Conservation (phyloP, 2,113 vertebrate species). For the Colistium nudipinnis region DNA sequence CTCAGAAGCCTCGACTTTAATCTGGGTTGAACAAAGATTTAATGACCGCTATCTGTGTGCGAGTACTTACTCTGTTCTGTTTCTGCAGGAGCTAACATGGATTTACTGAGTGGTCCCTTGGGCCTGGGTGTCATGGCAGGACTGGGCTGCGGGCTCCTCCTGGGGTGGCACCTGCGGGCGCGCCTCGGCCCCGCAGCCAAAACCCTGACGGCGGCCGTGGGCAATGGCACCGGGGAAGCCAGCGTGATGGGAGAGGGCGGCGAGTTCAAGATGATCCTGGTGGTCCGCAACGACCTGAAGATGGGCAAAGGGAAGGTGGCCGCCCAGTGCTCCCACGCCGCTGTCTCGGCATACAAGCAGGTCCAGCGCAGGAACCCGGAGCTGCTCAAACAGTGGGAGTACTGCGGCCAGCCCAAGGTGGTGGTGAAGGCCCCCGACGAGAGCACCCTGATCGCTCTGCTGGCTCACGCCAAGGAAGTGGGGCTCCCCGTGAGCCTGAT, state of each 20-base stretch:
- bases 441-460: constrained; percentile 84
- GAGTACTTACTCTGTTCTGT: neutral
- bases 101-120: constrained; percentile 73
- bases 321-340: constrained; percentile 94
- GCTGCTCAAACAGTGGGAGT: constrained; percentile 93
- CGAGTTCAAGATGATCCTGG: constrained; percentile 93
- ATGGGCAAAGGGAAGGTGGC: constrained; percentile 98
- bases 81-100: constrained; percentile 79
- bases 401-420: constrained; percentile 95
- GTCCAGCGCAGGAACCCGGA: constrained; percentile 86
- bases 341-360: constrained; percentile 94
- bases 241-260: constrained; percentile 89
- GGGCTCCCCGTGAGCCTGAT: constrained; percentile 93
- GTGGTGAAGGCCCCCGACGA: constrained; percentile 92
- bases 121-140: constrained; percentile 82
- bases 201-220: fast-evolving
- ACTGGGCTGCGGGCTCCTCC: constrained; percentile 85
- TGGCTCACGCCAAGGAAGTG: constrained; percentile 85
- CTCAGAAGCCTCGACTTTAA: too few species aligned
- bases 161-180: constrained; percentile 89
- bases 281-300: constrained; percentile 93
- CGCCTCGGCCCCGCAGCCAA: constrained; percentile 51
- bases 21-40: too few species aligned
- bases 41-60: too few species aligned
- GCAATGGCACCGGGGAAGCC: constrained; percentile 62